Evolutionary conservation across 2,888 invertebrate species (phyloP), one percentile per base, ranked within the genome.

Genomic region (Chromoteleia sp.): DNA sequence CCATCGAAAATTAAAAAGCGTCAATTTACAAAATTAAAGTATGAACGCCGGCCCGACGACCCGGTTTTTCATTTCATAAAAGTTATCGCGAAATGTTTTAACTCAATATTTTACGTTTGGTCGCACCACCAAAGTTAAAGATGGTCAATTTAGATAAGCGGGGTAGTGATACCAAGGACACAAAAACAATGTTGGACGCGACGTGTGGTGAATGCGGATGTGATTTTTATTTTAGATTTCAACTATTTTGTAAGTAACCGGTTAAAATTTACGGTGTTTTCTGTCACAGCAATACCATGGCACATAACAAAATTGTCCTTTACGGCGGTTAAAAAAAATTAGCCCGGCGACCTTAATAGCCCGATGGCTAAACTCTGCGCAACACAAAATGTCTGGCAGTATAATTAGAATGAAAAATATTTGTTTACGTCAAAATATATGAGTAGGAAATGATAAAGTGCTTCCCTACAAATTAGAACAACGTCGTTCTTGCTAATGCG

Each of bases 401-500:
- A 43, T 71, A 65, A 78, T 71, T 78, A 78, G 21, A 19, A 41
- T 59, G 29, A 68, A 68, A 77, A 77, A 77, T 70, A 52, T 77
- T 52, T 67, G 36, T 61, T 77, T 43, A 29, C 56, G 54, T 61
- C 61, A 63, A 67, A 70, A n/a, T n/a, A 70, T 48, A 77, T 56
- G 68, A 70, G 48, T 70, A 30, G 52, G 41, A 15, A 17, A 52
- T 65, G 67, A 67, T 67, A 58, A 67, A 19, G 8, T 48, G 14
- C 14, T 5, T 30, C 45, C 7, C 3, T 21, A 7, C 33, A 54
- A 56, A 75, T 67, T 30, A 30, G 17, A 21, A 12, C 25, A 52
- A 73, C 14, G 21, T 45, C 8, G 10, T 50, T 63, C 6, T 29
- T 29, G 52, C 8, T 30, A 30, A 29, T 52, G 30, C 14, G 14